These are phyloP conservation scores for Cheilosia vulpina DNA, from an alignment of 2,888 invertebrate genomes.

Conservation along the genomic window DNA sequence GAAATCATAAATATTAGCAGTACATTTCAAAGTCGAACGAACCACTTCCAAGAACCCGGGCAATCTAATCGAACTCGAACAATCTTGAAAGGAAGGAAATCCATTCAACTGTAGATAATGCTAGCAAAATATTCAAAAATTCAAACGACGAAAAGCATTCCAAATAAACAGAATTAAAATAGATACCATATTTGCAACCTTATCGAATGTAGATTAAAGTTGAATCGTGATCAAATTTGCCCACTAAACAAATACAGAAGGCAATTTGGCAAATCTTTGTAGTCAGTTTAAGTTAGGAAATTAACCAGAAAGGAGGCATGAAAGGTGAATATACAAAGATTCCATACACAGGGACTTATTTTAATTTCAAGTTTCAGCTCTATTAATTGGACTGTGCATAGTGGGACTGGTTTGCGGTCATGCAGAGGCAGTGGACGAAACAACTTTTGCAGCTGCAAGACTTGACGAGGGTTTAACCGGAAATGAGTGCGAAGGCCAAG, in stretches of 20 bases:
- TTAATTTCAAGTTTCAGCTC: constrained; percentile 15
- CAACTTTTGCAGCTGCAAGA: background rate
- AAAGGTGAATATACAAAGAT: constrained; percentile 22
- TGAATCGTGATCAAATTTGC: constrained; percentile 4
- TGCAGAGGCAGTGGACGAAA: background rate
- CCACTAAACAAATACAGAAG: background rate
- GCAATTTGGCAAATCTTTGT: background rate
- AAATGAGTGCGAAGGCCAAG: constrained; percentile 75
- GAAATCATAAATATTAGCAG: background rate
- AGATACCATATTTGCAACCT: background rate
- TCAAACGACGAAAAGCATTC: background rate
- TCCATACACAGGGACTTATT: background rate
- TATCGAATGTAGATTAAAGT: constrained; percentile 2
- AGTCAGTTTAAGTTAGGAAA: constrained; percentile 28
- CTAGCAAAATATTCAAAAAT: background rate
- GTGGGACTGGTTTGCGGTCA: background rate
- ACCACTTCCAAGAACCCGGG: background rate
- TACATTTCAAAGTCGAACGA: background rate
- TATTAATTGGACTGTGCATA: constrained; percentile 13
- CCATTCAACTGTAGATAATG: background rate
- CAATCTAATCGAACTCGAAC: constrained; percentile 15
- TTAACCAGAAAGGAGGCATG: constrained; percentile 37
- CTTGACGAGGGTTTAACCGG: constrained; percentile 16
- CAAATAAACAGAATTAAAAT: background rate
- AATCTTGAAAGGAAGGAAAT: constrained; percentile 2